phyloP scores from a whole-genome alignment of 2,888 invertebrate species.

The Tenthredo notha region DNA sequence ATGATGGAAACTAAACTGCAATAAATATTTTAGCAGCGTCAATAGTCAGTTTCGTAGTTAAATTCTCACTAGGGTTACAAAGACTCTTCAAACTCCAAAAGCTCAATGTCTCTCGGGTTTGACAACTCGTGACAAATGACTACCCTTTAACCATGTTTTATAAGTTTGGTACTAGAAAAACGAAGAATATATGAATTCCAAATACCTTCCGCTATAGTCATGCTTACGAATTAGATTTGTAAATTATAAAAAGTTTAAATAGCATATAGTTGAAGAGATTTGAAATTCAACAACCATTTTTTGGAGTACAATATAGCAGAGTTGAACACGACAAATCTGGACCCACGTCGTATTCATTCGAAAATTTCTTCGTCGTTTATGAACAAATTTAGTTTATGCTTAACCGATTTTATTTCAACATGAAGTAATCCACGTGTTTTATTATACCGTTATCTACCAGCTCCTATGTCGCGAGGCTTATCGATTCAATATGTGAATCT shows the following conservation, averaged over 20 bases:
- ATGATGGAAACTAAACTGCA: not conserved
- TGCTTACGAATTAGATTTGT: slow-evolving; percentile 1
- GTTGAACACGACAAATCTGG: not conserved
- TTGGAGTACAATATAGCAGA: not conserved
- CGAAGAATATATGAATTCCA: slow-evolving; percentile 11
- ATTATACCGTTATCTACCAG: not conserved
- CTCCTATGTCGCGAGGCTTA: not conserved
- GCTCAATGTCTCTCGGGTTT: not conserved
- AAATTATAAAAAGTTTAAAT: not conserved
- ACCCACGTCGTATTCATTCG: not conserved
- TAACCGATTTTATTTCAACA: not conserved
- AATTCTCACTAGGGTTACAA: not conserved
- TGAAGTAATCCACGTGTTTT: not conserved
- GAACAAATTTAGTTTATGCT: not conserved
- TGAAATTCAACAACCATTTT: not conserved
- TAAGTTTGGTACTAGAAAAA: not conserved
- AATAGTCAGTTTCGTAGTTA: not conserved
- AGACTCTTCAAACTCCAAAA: not conserved
- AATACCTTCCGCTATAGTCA: not conserved
- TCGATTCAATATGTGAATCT: not conserved
- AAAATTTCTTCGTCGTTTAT: not conserved
- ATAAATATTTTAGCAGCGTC: not conserved
- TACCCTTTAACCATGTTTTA: not conserved
- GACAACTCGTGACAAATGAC: slow-evolving; percentile 13
- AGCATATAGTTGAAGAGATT: not conserved